A percentile compares a stretch with the other conserved stretches of the same genome.
Evolutionary conservation across 64 coral and sea anemone genomes (phyloP).

Genomic region (Stichodactyla mertensii): DNA sequence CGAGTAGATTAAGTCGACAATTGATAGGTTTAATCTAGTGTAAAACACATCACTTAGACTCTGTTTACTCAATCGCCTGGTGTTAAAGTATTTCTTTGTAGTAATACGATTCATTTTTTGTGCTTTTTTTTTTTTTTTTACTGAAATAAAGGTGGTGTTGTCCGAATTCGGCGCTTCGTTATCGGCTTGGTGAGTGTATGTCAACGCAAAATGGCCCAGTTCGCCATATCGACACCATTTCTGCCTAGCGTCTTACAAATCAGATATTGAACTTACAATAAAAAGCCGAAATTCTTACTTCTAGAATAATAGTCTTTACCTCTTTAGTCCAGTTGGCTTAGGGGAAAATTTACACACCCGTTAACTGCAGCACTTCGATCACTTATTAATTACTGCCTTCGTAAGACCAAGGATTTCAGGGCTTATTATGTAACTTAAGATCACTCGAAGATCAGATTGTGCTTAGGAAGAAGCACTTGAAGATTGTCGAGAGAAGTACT

Average conservation of each 20-base stretch:
- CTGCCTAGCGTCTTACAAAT: background rate
- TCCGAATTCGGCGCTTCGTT: background rate
- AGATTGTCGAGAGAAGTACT: constrained; percentile 9
- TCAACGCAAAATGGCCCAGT: background rate
- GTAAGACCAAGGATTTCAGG: background rate
- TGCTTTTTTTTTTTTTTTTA: no score
- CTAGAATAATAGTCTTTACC: background rate
- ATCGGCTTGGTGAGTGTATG: background rate
- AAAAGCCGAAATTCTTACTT: background rate
- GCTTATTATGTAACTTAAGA: background rate
- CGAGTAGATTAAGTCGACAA: background rate
- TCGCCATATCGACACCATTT: background rate
- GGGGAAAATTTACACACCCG: background rate
- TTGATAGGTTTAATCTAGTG: background rate
- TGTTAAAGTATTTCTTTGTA: no score
- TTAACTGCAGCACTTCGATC: background rate
- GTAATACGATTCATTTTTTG: no score
- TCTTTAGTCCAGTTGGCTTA: background rate
- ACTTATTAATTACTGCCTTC: background rate
- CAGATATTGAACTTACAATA: background rate
- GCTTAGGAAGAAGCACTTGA: background rate
- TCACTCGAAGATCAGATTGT: background rate
- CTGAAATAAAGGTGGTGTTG: background rate
- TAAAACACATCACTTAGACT: background rate
- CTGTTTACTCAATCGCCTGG: no score